phyloP scores from a whole-genome alignment of 2,797 vertebrate species.

The Ictinia mississippiensis region DNA sequence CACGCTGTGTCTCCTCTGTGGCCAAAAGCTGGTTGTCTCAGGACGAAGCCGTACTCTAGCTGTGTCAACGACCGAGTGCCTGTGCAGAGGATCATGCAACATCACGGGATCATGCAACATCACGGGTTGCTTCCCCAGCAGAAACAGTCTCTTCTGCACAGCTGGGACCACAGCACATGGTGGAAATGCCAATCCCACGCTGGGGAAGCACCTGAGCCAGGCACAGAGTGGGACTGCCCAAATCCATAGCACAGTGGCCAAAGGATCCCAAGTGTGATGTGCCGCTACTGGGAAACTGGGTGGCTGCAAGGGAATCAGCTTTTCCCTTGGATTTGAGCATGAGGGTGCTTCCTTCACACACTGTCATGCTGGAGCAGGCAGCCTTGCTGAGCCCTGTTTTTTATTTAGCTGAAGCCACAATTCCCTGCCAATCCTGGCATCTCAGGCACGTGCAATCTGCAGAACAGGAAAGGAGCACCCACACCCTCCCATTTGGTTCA shows the following conservation, averaged over 20 bases:
- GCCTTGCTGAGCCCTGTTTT: neutral
- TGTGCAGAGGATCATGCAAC: fast-evolving
- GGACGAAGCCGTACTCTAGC: neutral
- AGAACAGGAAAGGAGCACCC: neutral
- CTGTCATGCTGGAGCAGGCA: neutral
- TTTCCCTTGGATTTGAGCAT: neutral
- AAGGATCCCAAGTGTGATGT: neutral
- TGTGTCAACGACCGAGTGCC: fast-evolving
- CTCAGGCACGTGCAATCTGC: neutral
- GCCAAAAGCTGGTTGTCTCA: neutral
- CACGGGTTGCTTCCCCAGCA: neutral
- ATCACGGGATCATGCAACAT: fast-evolving
- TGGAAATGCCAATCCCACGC: neutral
- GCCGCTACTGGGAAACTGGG: fast-evolving
- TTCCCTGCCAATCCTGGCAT: neutral
- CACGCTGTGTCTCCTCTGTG: fast-evolving
- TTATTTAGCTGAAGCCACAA: neutral
- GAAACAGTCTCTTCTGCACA: neutral
- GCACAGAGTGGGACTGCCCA: neutral
- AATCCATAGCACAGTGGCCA: neutral
- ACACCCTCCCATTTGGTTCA: neutral
- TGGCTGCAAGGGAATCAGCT: neutral
- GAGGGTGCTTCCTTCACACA: neutral
- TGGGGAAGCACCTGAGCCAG: neutral
- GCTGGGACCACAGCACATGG: fast-evolving